Base-by-base conservation (phyloP, 2,113 vertebrate genomes). In the Nothoprocta perdicaria region DNA sequence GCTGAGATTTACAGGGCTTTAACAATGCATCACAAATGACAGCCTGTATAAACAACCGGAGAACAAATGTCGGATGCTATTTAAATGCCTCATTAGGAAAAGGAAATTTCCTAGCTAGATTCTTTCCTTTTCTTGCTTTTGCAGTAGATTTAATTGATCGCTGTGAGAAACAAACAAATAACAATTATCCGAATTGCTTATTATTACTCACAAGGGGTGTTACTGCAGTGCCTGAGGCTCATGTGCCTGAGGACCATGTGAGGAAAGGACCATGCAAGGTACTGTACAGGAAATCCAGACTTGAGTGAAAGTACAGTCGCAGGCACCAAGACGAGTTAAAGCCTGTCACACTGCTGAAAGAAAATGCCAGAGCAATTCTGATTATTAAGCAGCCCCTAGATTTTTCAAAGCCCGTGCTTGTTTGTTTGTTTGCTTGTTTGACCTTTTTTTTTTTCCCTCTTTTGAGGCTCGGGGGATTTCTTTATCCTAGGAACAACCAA, bases 1-100 rank as follows among this genome's bases (percentile, higher is more conserved):
- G 82, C 87, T 86, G 88, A 91, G 89, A 86, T 80, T 94, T 93
- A 84, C 63, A 91, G 75, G 88, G 84, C 77, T 85, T 69, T 72
- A 88, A 62, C 80, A 94, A 89, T 92, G 71, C 76, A 92, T 95
- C 92, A 91, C 80, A 91, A 94, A 77, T 92, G 68, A 78, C 83
- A 94, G 81, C 79, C 40, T 88, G 63, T 89, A 85, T 92, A 95
- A 96, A 96, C 82, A 95, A 87, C 4, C 12, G 3, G 75, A 89
- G 94, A 89, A 91, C 43, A 91, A 96, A 80, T 80, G 92, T 71
- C 87, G 82, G 48, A 86, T 76, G 76, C 22, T 90, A 57, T 93
- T 93, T 84, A 95, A 95, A 95, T 92, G 77, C 55, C 66, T 95
- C 91, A 92, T 93, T 95, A 89, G 79, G 67, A 69, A 80, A 91